Base-by-base conservation (phyloP, 2,888 invertebrate genomes). In the Eucera pruinosa region DNA sequence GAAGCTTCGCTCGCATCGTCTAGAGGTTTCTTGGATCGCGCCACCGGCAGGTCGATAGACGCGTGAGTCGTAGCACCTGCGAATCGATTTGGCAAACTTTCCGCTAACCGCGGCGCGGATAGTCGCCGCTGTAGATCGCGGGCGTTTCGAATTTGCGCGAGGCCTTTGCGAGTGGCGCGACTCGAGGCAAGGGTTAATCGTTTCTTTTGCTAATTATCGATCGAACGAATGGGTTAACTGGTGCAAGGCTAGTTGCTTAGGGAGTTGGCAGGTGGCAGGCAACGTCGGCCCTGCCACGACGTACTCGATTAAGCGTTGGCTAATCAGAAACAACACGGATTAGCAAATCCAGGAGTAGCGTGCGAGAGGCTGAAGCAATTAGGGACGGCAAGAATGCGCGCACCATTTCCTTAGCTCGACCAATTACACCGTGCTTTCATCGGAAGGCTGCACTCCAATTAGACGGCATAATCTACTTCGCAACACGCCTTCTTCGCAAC, bases 371-470 rank as follows among this genome's bases (percentile, higher is more conserved):
- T 64, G 48, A 45, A 50, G 79, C 75, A 80, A 80, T 80, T 80
- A 80, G 71, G 48, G 33, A 41, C 78, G 65, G 66, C 64, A 71
- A 73, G 79, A 78, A 80, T 78, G 79, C 41, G 65, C 65, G 69
- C 69, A 27, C 69, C 66, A 72, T 81, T 75, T 79, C 71, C 75
- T 75, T 74, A 69, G 33, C 61, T 68, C 70, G 58, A 69, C 60
- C 80, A 81, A 81, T 81, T 81, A 81, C 60, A 67, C 60, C 74
- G 74, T 52, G 78, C 80, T 80, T 80, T 79, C 80, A 78, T 80
- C 74, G 80, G 79, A 78, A 80, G 78, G 79, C 74, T 80, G 78
- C 80, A 74, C 79, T 71, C 74, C 70, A 80, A 80, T 78, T 79
- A 76, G 73, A 62, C 57, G 36, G 61, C 62, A 61, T 64, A 77